These are phyloP conservation scores for Corythaixoides concolor DNA, from an alignment of 2,113 vertebrate species.

Conservation along the genomic window DNA sequence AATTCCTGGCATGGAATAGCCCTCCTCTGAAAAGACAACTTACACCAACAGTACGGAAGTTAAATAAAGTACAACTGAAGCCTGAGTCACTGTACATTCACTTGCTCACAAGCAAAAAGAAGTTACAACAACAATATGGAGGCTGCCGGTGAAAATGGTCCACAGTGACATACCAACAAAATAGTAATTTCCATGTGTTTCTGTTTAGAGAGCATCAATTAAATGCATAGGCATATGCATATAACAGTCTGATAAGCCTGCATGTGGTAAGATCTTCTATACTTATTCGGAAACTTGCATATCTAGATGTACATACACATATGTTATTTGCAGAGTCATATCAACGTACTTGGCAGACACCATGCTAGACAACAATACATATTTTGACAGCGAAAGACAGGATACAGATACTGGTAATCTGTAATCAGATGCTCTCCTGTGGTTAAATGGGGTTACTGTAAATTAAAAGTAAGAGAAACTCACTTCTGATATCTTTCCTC, in stretches of 20 bases:
- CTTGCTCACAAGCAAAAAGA: background rate
- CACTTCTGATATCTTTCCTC: background rate
- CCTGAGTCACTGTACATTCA: background rate
- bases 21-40: background rate
- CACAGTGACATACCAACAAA: background rate
- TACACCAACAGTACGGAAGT: background rate
- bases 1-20: background rate
- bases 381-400: background rate
- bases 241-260: background rate
- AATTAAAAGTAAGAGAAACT: background rate
- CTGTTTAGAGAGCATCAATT: background rate
- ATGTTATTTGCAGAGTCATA: background rate
- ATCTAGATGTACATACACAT: background rate
- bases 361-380: background rate
- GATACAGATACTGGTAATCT: background rate
- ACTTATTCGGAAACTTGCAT: background rate
- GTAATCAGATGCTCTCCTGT: constrained; percentile 33
- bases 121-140: background rate
- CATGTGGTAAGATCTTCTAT: background rate
- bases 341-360: background rate
- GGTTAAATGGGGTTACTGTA: background rate
- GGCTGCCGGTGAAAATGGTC: background rate
- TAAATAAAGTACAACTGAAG: background rate
- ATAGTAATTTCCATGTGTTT: background rate
- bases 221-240: background rate